phyloP scores from a whole-genome alignment of 2,797 vertebrate genomes.

The Molossus alvarezi region DNA sequence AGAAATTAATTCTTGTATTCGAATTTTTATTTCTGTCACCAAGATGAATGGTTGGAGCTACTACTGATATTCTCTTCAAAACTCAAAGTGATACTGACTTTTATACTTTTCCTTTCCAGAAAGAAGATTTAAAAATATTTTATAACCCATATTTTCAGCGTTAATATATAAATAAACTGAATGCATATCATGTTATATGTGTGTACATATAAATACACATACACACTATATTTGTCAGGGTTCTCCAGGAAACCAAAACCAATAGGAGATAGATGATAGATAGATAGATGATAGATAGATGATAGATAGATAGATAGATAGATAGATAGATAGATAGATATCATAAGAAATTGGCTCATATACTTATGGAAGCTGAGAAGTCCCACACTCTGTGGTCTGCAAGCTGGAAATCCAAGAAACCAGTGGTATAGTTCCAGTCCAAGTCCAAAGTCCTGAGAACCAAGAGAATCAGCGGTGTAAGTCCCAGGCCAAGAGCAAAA shows the following conservation, averaged over 20 bases:
- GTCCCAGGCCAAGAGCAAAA: not conserved
- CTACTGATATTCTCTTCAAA: conserved; percentile 19
- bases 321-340: not conserved
- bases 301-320: not conserved
- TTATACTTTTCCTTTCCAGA: not conserved
- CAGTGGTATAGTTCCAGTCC: not conserved
- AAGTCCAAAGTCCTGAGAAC: not conserved
- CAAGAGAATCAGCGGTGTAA: not conserved
- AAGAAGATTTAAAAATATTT: not conserved
- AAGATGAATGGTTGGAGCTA: not conserved
- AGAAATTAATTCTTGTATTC: not conserved
- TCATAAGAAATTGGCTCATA: not conserved
- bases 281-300: not conserved
- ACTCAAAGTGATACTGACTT: not conserved
- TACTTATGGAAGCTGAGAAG: not conserved
- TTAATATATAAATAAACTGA: not conserved
- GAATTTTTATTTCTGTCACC: not conserved
- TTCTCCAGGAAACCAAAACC: conserved; percentile 16
- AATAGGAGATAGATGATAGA: not conserved
- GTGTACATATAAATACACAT: not conserved
- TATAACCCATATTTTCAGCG: not conserved
- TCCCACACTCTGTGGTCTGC: not conserved
- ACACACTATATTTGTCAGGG: not conserved
- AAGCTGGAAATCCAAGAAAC: not conserved
- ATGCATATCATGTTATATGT: not conserved